A percentile compares a stretch with the other conserved stretches of the same genome.
These are phyloP conservation scores for Neogobius melanostomus DNA, from an alignment of 2,113 vertebrate genomes.

Conservation along the genomic window DNA sequence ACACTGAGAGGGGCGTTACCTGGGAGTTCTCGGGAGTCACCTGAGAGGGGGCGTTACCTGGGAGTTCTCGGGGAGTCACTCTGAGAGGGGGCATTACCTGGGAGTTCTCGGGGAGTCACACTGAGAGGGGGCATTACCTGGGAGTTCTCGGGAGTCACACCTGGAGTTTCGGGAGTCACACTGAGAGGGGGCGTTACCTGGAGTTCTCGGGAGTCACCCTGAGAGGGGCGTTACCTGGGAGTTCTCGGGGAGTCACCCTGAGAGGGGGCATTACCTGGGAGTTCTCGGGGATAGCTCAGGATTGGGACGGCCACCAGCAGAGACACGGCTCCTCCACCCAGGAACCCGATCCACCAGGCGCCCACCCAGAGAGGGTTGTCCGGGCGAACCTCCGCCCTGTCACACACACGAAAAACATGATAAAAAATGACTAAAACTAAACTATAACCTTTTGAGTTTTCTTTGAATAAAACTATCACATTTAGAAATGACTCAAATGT, in stretches of 20 bases:
- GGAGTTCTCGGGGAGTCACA: neutral
- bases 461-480: too few species aligned
- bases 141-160: neutral
- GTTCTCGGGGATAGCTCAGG: constrained; percentile 87
- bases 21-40: neutral
- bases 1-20: neutral
- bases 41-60: too few species aligned
- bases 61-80: neutral
- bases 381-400: constrained; percentile 79
- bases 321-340: constrained; percentile 82
- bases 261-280: constrained; percentile 54
- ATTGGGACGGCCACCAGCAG: constrained; percentile 86
- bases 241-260: neutral
- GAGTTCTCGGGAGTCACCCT: neutral
- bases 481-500: too few species aligned
- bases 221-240: neutral
- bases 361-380: constrained; percentile 94
- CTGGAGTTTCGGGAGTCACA: neutral
- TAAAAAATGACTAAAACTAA: neutral
- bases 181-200: neutral
- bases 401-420: neutral
- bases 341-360: constrained; percentile 95
- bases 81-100: neutral
- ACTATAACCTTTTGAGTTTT: too few species aligned
- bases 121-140: too few species aligned